These are phyloP conservation scores for Acropora tenuis DNA, from an alignment of 64 coral and sea anemone genomes.

Conservation along the genomic window DNA sequence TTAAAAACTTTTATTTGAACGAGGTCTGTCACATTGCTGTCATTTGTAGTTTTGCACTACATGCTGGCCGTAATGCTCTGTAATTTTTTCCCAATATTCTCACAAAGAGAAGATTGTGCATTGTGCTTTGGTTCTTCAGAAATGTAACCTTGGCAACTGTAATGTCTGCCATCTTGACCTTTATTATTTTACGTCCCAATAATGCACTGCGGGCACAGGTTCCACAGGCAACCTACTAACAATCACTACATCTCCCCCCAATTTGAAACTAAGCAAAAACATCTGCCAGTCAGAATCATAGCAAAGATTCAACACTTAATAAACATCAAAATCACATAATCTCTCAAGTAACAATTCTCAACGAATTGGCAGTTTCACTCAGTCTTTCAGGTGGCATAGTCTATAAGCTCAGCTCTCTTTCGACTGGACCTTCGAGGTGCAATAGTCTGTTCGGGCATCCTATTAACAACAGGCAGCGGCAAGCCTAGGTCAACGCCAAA, in stretches of 20 bases:
- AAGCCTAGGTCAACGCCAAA: not conserved
- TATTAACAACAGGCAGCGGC: not conserved
- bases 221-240: not conserved
- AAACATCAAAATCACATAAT: not conserved
- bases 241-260: not conserved
- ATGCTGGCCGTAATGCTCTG: too few relatives aligned
- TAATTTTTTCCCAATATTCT: too few relatives aligned
- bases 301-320: not conserved
- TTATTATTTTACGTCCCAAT: not conserved
- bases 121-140: too few relatives aligned
- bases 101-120: too few relatives aligned
- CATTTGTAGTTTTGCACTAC: too few relatives aligned
- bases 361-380: not conserved
- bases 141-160: not conserved
- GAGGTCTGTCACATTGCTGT: too few relatives aligned
- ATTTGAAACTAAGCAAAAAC: not conserved
- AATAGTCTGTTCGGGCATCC: not conserved
- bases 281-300: too few relatives aligned
- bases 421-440: not conserved
- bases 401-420: conserved; percentile 9
- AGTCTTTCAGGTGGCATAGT: conserved; percentile 10
- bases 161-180: conserved; percentile 48
- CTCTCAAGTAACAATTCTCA: not conserved
- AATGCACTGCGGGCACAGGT: not conserved
- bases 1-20: too few relatives aligned